A percentile compares a stretch with the other conserved stretches of the same genome.
These are phyloP conservation scores for Trachemys scripta DNA, from an alignment of 2,113 vertebrate species.

Conservation along the genomic window DNA sequence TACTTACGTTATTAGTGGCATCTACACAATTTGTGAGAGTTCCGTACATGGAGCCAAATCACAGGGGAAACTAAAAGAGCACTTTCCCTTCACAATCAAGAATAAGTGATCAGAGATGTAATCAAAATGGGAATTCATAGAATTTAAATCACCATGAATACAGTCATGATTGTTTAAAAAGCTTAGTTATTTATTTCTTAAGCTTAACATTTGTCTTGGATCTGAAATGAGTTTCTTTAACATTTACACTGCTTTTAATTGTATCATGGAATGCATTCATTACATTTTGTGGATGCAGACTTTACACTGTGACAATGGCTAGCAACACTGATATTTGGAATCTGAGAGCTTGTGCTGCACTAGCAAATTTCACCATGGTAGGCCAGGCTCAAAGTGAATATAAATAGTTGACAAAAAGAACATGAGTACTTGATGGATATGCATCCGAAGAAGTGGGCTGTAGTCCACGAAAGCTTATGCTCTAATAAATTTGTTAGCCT, in stretches of 20 bases:
- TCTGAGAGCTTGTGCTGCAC: not conserved
- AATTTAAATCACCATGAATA: conserved; percentile 47
- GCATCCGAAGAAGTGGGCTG: too few species aligned
- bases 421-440: too few species aligned
- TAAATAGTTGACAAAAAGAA: not conserved
- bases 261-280: not conserved
- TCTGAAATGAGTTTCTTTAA: conserved; percentile 21
- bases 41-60: conserved; percentile 36
- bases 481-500: too few species aligned
- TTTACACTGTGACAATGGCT: not conserved
- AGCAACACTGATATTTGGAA: not conserved
- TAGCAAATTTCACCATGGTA: not conserved
- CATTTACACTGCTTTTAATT: conserved; percentile 38
- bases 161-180: conserved; percentile 57
- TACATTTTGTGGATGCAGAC: not conserved
- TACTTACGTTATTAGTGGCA: conserved; percentile 13
- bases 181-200: conserved; percentile 35
- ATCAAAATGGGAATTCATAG: conserved; percentile 72
- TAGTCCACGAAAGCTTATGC: too few species aligned
- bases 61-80: conserved; percentile 39
- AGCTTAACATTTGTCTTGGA: conserved; percentile 50
- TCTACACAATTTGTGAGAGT: conserved; percentile 39
- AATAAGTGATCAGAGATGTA: conserved; percentile 61
- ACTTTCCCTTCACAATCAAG: conserved; percentile 36
- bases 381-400: not conserved